These are phyloP conservation scores for Trichomycterus rosablanca DNA, from an alignment of 2,113 vertebrate species.

Conservation along the genomic window DNA sequence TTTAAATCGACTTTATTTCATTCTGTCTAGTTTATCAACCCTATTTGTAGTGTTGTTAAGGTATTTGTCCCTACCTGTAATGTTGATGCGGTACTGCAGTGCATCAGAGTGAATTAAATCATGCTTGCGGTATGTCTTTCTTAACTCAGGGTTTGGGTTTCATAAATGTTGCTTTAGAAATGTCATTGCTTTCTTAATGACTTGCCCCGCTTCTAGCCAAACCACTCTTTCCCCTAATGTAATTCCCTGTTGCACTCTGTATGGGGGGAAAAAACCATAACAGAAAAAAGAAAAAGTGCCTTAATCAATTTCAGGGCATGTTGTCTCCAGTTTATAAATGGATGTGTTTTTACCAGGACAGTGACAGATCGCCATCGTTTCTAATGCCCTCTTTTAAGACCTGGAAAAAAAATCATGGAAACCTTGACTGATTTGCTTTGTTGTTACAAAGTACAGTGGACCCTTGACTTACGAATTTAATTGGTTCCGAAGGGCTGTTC, in stretches of 20 bases:
- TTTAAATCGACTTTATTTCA: no score
- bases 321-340: constrained; percentile 8
- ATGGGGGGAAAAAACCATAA: no score
- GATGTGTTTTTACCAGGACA: not conserved
- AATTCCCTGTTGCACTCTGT: not conserved
- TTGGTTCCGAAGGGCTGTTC: no score
- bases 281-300: not conserved
- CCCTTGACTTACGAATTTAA: no score
- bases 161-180: constrained; percentile 13
- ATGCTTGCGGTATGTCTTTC: not conserved
- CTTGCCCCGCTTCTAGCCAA: not conserved
- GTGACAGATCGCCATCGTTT: constrained; percentile 4
- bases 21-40: no score
- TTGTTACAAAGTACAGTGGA: not conserved
- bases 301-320: not conserved
- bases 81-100: not conserved
- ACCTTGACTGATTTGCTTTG: not conserved
- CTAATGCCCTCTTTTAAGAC: not conserved
- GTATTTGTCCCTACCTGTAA: constrained; percentile 1
- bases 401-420: not conserved
- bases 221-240: not conserved
- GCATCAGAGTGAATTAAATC: not conserved
- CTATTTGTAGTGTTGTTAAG: no score
- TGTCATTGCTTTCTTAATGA: constrained; percentile 9
- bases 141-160: not conserved